phyloP scores from a whole-genome alignment of 1,140 invertebrate species.

The Brachionus sp. region DNA sequence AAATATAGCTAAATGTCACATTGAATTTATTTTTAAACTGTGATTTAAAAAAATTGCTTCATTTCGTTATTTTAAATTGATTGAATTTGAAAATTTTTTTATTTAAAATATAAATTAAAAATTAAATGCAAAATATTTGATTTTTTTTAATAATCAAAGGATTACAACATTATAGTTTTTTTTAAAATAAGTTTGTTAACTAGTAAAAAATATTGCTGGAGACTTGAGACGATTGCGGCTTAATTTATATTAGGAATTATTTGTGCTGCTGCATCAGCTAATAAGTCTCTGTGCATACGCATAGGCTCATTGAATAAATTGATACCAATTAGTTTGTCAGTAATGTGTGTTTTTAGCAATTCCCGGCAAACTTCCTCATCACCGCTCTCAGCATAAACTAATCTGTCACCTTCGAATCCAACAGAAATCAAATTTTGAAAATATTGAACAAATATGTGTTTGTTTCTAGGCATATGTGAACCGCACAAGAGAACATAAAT shows the following conservation, averaged over 20 bases:
- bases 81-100: background rate
- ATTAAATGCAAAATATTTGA: too few relatives aligned
- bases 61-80: too few relatives aligned
- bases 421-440: background rate
- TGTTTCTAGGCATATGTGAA: conserved; percentile 20
- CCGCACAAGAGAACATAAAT: background rate
- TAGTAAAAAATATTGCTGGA: background rate
- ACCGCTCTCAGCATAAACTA: background rate
- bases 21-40: too few relatives aligned
- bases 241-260: background rate
- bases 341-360: conserved; percentile 12
- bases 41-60: too few relatives aligned
- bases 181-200: background rate
- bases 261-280: background rate
- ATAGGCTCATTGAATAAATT: background rate
- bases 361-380: background rate
- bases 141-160: too few relatives aligned
- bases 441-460: background rate
- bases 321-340: background rate
- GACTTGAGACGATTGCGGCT: background rate
- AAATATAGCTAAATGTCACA: too few relatives aligned
- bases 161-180: too few relatives aligned
- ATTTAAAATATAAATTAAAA: background rate
- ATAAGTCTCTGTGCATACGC: background rate
- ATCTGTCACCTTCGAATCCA: background rate